Evolutionary conservation across 2,888 invertebrate genomes (phyloP), one percentile per base, ranked within the genome.

Genomic region (Melieria omissa): DNA sequence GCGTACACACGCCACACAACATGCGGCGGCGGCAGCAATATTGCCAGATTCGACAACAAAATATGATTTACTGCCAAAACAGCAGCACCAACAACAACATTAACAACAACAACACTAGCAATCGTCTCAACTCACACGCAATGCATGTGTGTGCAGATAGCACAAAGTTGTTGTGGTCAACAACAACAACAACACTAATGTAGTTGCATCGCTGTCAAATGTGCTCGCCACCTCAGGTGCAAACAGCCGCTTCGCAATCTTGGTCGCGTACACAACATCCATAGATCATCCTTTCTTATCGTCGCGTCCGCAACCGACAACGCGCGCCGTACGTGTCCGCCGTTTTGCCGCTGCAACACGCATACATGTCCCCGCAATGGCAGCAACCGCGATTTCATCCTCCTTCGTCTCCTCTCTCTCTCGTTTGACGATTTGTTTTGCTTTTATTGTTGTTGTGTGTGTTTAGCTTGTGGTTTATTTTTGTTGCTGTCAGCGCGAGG

Each of bases 41-140:
- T 29, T 73, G 73, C 63, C 69, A 75, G 72, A 73, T 75, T 65
- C 74, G 74, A 75, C 75, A 75, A 73, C 66, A 64, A 72, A 75
- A 74, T 74, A 75, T 75, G 75, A 75, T 75, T 75, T 75, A 75
- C 73, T 57, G 67, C 73, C 75, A 75, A 75, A 73, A 71, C 68
- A 72, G 63, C 72, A 55, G 61, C 60, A 63, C n/a, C 62, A 57
- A 57, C 57, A 57, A 14, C 57, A 10, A 55, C 60, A 41, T 1
- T 60, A 9, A 14, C 41, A 49, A 10, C 49, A 49, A 12, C 49
- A 44, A 60, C 70, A 16, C 42, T 45, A 55, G 60, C 49, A n/a
- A 47, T 45, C 12, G 45, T 60, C 58, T 62, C 61, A 58, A 41
- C 61, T 70, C 67, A 62, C 68, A 29, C 29, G 29, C 29, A 29